Base-by-base conservation (phyloP, 2,113 vertebrate species). In the Tichodroma muraria region DNA sequence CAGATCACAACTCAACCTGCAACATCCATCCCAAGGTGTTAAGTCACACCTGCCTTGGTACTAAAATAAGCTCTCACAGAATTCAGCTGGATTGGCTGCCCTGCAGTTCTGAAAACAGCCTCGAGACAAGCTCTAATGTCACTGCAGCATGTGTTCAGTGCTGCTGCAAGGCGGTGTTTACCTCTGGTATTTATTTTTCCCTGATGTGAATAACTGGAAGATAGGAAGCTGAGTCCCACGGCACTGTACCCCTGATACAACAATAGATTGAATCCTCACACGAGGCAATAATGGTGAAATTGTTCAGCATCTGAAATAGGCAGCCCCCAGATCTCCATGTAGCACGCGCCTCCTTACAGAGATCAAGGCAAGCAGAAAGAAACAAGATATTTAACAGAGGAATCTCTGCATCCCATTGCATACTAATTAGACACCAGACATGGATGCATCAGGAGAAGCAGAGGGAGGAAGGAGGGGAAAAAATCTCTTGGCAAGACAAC, bases 401-500 rank as follows among this genome's bases (percentile, higher is more conserved):
- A 93, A 68, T 76, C 91, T 95, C 95, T 86, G 92, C 91, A 92
- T 93, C 96, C 92, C 88, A 50, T 64, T 54, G 94, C 96, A 97
- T 97, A 94, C 97, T 97, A 96, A 97, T 97, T 90, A 98, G 96
- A 76, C 97, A 72, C 94, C 80, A 95, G 97, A 64, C 96, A 96
- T 37, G 93, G 95, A 97, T 94, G 85, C 95, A 97, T 92, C 89
- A 87, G 89, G 94, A 88, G 92, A 23, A 88, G 69, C 52, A 90
- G 85, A 91, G 91, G 85, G 93, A 93, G 78, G 80, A 94, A 96
- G 84, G 80, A 95, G 87, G 71, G 60, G 8, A 44, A 91, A 95
- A 94, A 96, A 83, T 97, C 95, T 97, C 95, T 97, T 97, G 97
- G 97, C 96, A 97, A 96, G 90, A 98, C 93, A 95, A 88, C 25